These are phyloP conservation scores for Eurytoma californica DNA, from an alignment of 2,888 invertebrate genomes.

Conservation along the genomic window DNA sequence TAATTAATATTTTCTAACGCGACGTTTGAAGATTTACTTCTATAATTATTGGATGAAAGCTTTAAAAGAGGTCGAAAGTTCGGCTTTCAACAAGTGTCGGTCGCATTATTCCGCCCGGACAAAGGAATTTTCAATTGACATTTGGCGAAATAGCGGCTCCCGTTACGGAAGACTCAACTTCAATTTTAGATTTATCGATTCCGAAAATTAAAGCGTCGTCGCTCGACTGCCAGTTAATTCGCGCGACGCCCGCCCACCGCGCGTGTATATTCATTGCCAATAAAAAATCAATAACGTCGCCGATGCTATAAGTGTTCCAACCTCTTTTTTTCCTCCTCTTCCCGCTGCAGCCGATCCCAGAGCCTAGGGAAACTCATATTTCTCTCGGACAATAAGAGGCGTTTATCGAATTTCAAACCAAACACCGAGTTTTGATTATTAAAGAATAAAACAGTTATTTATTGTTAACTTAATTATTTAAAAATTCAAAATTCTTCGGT, in stretches of 20 bases:
- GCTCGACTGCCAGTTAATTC: constrained; percentile 9
- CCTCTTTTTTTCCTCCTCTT: not conserved
- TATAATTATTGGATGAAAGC: not conserved
- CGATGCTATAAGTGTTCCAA: constrained; percentile 33
- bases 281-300: constrained; percentile 35
- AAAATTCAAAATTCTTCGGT: too few species aligned
- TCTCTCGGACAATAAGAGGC: constrained; percentile 35
- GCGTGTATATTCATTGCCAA: constrained; percentile 30
- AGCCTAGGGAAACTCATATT: constrained; percentile 17
- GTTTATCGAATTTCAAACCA: constrained; percentile 34
- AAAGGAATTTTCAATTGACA: constrained; percentile 11
- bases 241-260: not conserved
- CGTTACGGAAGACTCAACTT: constrained; percentile 29
- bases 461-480: too few species aligned
- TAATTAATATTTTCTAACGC: not conserved
- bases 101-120: not conserved
- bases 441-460: too few species aligned
- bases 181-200: constrained; percentile 46
- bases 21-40: too few species aligned
- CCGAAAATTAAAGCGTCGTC: constrained; percentile 35
- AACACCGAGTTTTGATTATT: not conserved
- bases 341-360: not conserved
- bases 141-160: not conserved
- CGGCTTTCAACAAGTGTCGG: constrained; percentile 10
- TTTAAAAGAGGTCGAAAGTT: not conserved